These are phyloP conservation scores for Acronicta alni DNA, from an alignment of 2,888 invertebrate species.

Conservation along the genomic window DNA sequence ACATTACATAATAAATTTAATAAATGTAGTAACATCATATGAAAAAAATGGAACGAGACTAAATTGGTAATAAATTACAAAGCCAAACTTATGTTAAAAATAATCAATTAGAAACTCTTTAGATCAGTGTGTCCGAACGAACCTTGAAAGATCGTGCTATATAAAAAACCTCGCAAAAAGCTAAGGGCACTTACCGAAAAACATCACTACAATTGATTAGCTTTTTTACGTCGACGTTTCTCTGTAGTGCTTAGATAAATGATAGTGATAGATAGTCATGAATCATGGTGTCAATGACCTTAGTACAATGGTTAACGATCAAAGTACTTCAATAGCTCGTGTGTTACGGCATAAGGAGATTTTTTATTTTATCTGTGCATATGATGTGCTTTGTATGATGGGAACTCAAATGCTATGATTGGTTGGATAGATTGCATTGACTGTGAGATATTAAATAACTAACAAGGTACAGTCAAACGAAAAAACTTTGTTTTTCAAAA, in stretches of 20 bases:
- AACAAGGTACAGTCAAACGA: constrained; percentile 5
- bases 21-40: too few species aligned
- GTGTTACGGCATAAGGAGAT: constrained; percentile 25
- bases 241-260: constrained; percentile 66
- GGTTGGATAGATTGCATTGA: constrained; percentile 4
- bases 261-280: constrained; percentile 62
- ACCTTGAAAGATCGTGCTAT: constrained; percentile 61
- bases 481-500: neutral
- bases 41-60: too few species aligned
- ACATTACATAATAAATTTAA: too few species aligned
- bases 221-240: constrained; percentile 65
- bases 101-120: constrained; percentile 1
- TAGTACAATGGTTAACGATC: constrained; percentile 43
- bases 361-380: constrained; percentile 39
- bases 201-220: constrained; percentile 76
- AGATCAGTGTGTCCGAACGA: constrained; percentile 42
- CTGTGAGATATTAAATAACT: constrained; percentile 4
- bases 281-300: constrained; percentile 66
- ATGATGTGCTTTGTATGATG: constrained; percentile 17
- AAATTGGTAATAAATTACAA: too few species aligned
- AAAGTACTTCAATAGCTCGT: constrained; percentile 29
- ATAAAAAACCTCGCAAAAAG: constrained; percentile 72
- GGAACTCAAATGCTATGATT: constrained; percentile 3
- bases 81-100: neutral
- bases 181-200: constrained; percentile 73